A percentile compares a stretch with the other conserved stretches of the same genome.
These are phyloP conservation scores for Spodoptera litura DNA, from an alignment of 1,140 invertebrate species.

Conservation along the genomic window DNA sequence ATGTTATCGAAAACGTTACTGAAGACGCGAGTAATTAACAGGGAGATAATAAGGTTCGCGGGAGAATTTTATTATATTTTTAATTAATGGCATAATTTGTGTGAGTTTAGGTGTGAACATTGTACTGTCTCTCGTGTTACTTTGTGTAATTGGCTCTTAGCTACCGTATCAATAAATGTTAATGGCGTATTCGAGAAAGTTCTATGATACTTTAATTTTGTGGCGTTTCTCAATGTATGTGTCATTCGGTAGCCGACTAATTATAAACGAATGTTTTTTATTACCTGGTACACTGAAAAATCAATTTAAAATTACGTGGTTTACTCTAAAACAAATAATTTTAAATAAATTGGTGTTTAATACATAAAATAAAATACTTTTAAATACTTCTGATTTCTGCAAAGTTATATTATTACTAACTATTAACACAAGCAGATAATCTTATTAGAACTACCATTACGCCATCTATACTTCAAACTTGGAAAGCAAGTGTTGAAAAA, in stretches of 20 bases:
- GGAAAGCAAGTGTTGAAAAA: not conserved
- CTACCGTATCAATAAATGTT: slow-evolving; percentile 43
- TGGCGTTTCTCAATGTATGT: slow-evolving; percentile 9
- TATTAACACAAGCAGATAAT: no score
- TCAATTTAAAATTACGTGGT: not conserved
- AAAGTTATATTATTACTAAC: no score
- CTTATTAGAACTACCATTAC: slow-evolving; percentile 3
- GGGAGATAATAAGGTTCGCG: slow-evolving; percentile 51
- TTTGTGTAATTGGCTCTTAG: slow-evolving; percentile 29
- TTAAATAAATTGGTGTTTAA: not conserved
- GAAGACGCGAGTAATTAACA: slow-evolving; percentile 51
- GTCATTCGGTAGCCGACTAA: not conserved
- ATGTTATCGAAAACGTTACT: slow-evolving; percentile 45
- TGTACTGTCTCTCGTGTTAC: not conserved
- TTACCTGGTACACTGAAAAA: not conserved
- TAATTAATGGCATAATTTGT: slow-evolving; percentile 55
- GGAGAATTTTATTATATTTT: slow-evolving; percentile 55
- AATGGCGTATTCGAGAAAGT: slow-evolving; percentile 25
- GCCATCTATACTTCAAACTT: slow-evolving; percentile 44
- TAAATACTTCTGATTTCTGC: no score
- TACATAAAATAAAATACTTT: no score
- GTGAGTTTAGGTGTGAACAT: slow-evolving; percentile 45
- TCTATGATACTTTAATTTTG: slow-evolving; percentile 23
- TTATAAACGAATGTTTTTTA: slow-evolving; percentile 1
- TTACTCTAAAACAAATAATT: not conserved